Conservation (phyloP, 2,888 invertebrate species). For the Conus canariensis region DNA sequence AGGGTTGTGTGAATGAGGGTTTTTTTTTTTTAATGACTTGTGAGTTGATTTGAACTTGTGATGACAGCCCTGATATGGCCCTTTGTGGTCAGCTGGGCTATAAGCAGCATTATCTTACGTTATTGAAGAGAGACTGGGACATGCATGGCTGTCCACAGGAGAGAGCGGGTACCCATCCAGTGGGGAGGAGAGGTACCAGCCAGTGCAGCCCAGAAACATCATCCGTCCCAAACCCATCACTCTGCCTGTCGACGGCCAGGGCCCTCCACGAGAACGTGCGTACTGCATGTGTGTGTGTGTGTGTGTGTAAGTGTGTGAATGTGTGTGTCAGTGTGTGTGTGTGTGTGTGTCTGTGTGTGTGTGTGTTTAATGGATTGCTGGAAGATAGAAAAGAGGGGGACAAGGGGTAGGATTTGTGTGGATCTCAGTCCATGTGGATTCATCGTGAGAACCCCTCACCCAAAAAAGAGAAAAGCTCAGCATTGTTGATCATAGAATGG, state of each 20-base stretch:
- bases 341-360: not conserved
- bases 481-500: no score
- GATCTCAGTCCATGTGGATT: not conserved
- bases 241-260: slow-evolving; percentile 84
- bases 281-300: slow-evolving; percentile 66
- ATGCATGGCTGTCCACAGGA: slow-evolving; percentile 41
- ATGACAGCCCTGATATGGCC: no score
- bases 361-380: not conserved
- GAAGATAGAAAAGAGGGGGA: not conserved
- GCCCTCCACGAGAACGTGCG: slow-evolving; percentile 84
- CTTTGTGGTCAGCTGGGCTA: no score
- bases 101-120: no score
- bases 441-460: no score
- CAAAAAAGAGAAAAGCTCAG: no score
- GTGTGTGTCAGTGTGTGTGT: no score
- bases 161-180: slow-evolving; percentile 59
- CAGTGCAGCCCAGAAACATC: slow-evolving; percentile 59
- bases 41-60: no score
- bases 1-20: no score
- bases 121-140: no score
- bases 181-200: slow-evolving; percentile 65
- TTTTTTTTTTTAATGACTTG: no score
- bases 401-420: not conserved
- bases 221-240: slow-evolving; percentile 84
- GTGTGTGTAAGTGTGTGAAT: not conserved